Base-by-base conservation (phyloP, 2,113 vertebrate species). In the Genyomyrus donnyi region DNA sequence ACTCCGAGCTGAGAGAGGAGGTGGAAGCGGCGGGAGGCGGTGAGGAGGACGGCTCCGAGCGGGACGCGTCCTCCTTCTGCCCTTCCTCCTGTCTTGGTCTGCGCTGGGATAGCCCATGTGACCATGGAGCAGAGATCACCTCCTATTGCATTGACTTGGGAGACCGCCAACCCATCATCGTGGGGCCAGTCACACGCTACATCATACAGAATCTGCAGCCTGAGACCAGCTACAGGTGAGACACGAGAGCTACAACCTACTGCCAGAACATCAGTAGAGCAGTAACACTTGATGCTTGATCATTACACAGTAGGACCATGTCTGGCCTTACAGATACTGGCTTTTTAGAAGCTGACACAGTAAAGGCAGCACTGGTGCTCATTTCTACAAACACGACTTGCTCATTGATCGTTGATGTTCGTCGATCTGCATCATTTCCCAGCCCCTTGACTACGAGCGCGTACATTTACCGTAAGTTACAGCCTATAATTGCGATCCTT, bases 131-230 rank as follows among this genome's bases (percentile, higher is more conserved):
- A 8, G 97, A 98, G 94, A 98, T 99, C 93, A 97, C 96, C 31
- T 97, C 97, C 92, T 99, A 99, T 94, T 96, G 97, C 95, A 97
- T 99, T 88, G 98, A 99, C 94, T 96, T 97, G n/a, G 98, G 98
- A 90, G 98, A 99, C 92, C 97, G 96, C 87, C 98, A 99, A 91
- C 96, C 98, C 9, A 50, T 98, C 24, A 94, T 93, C 17, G 96
- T 97, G 15, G 97, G 97, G 86, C 97, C 97, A 31, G 94, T 96
- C 94, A 96, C 94, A 90, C 97, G 93, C 94, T 96, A 96, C 94
- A 90, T 98, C 93, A 95, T 99, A 92, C 96, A 97, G 86, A 95
- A 96, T 91, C 96, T 99, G 93, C 98, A 98, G 93, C 98, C 98
- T 46, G 98, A 99, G 95, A 98, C 97, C 95, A 98, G 97, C 93